Conservation (phyloP, 2,797 vertebrate species). For the Bradypodion ventrale region DNA sequence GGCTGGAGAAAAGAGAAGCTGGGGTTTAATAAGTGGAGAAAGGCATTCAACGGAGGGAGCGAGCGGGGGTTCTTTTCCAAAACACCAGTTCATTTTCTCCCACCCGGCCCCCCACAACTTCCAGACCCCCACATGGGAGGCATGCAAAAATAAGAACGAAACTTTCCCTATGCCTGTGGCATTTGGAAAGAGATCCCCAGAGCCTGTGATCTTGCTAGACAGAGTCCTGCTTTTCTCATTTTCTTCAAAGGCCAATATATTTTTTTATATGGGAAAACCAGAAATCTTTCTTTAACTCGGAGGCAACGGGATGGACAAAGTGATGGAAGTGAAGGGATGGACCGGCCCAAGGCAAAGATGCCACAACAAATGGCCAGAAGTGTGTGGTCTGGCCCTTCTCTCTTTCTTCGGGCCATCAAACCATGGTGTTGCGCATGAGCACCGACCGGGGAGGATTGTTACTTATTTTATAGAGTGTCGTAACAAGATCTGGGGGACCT, state of each 20-base stretch:
- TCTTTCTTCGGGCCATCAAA: too few relatives aligned
- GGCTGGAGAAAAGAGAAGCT: not conserved
- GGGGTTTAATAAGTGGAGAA: conserved; percentile 38
- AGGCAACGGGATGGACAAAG: not conserved
- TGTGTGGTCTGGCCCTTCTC: too few relatives aligned
- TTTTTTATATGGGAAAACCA: conserved; percentile 36
- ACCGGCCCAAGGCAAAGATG: too few relatives aligned
- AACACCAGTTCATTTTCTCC: not conserved
- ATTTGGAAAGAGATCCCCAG: conserved; percentile 35
- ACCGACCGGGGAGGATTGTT: too few relatives aligned
- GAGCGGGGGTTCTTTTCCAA: not conserved
- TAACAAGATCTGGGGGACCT: too few relatives aligned
- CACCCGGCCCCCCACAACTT: not conserved
- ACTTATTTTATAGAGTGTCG: too few relatives aligned
- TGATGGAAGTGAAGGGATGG: not conserved
- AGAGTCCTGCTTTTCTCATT: conserved; percentile 50
- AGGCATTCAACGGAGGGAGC: conserved; percentile 22
- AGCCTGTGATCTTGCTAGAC: conserved; percentile 5
- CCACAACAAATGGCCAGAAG: not conserved
- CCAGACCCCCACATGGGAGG: conserved; percentile 18
- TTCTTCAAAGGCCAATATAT: conserved; percentile 46
- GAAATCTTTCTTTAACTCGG: not conserved
- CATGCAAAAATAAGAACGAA: not conserved
- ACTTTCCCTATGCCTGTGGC: conserved; percentile 37
- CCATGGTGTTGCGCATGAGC: not conserved